Percentiles rank a stretch among this genome's conserved stretches.
Conservation (phyloP, 2,113 vertebrate genomes). For the Cyrtonyx montezumae region DNA sequence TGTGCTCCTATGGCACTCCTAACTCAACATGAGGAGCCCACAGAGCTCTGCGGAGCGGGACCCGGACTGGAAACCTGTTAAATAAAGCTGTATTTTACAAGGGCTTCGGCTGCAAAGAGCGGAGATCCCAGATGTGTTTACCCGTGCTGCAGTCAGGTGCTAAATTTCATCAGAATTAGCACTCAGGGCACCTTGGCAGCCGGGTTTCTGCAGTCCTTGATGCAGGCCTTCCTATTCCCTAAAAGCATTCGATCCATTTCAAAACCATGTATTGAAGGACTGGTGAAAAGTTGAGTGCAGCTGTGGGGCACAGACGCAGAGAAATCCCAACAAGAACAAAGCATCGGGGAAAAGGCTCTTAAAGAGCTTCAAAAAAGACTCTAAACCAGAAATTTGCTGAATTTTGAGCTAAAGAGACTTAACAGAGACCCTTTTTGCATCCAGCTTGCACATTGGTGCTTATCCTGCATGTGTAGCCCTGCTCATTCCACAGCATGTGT, state of each 20-base stretch:
- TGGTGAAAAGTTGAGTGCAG: background rate
- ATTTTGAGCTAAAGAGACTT: constrained; percentile 11
- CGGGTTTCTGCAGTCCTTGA: constrained; percentile 21
- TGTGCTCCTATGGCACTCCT: background rate
- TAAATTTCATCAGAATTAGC: constrained; percentile 64
- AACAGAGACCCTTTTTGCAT: too few species aligned
- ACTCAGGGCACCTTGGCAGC: constrained; percentile 31
- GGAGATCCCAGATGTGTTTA: constrained; percentile 61
- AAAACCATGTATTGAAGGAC: constrained; percentile 8
- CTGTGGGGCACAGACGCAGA: background rate
- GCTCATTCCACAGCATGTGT: background rate
- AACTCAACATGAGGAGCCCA: background rate
- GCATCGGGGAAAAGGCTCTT: background rate
- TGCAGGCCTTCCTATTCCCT: background rate
- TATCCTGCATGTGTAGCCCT: background rate
- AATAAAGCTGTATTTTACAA: constrained; percentile 24
- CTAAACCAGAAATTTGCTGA: constrained; percentile 6
- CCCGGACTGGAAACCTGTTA: constrained; percentile 20
- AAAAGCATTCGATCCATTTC: background rate
- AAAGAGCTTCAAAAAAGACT: background rate
- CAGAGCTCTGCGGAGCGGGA: constrained; percentile 4
- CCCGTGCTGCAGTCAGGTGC: constrained; percentile 39
- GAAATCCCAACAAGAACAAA: background rate
- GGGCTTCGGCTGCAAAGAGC: background rate
- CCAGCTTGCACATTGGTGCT: background rate